Conservation (phyloP, 1,140 invertebrate genomes). For the Zaprionus inermis region DNA sequence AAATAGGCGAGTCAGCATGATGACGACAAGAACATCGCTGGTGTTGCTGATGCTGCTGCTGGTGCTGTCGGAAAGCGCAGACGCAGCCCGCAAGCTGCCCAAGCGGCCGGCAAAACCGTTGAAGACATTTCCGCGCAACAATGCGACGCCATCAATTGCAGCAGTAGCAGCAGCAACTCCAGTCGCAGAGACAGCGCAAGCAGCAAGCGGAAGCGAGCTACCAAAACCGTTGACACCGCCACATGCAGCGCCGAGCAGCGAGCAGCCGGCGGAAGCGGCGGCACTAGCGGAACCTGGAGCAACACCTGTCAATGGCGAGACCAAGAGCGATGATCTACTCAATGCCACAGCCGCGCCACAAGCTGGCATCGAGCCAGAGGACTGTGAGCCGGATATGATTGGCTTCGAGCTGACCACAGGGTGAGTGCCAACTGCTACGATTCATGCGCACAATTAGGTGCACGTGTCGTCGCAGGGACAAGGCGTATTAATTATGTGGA, state of each 20-base stretch:
- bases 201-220: constrained; percentile 63
- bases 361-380: constrained; percentile 86
- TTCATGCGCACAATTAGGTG: constrained; percentile 77
- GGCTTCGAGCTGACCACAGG: constrained; percentile 96
- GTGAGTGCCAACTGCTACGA: constrained; percentile 78
- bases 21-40: constrained; percentile 35
- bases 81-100: constrained; percentile 76
- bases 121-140: constrained; percentile 80
- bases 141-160: constrained; percentile 73
- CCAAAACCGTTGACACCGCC: constrained; percentile 69
- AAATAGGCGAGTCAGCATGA: constrained; percentile 71
- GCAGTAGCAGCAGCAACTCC: constrained; percentile 39
- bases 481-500: constrained; percentile 36
- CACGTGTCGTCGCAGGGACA: constrained; percentile 42
- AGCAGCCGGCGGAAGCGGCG: constrained; percentile 62
- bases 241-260: constrained; percentile 34
- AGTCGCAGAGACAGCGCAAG: constrained; percentile 32
- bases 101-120: constrained; percentile 83
- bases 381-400: constrained; percentile 94
- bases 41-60: constrained; percentile 52
- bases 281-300: constrained; percentile 58
- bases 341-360: constrained; percentile 32
- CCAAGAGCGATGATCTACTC: constrained; percentile 52
- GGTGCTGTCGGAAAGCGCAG: constrained; percentile 58
- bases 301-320: constrained; percentile 51